Conservation (phyloP, 2,888 invertebrate genomes). For the Aphodius granarius region DNA sequence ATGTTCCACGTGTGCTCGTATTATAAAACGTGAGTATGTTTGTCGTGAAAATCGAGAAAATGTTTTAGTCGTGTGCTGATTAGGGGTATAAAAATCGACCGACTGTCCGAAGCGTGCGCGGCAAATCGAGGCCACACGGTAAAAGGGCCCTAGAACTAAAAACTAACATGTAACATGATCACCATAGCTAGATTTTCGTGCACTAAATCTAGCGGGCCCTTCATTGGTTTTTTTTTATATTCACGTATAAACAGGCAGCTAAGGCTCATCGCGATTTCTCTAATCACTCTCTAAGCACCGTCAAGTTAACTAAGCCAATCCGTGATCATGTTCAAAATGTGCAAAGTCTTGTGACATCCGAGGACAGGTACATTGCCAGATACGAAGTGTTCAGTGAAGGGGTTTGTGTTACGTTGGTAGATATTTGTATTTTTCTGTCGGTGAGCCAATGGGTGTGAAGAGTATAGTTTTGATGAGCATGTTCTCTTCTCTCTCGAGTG, state of each 20-base stretch:
- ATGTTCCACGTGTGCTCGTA: too few species aligned
- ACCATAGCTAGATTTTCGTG: slow-evolving; percentile 29
- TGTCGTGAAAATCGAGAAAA: not conserved
- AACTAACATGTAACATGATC: slow-evolving; percentile 30
- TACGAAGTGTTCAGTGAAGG: not conserved
- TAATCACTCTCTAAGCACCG: slow-evolving; percentile 8
- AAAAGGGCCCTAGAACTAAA: not conserved
- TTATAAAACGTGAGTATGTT: not conserved
- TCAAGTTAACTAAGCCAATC: slow-evolving; percentile 5
- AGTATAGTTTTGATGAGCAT: not conserved
- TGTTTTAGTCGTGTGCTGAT: not conserved
- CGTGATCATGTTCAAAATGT: slow-evolving; percentile 20
- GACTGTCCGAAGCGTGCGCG: not conserved
- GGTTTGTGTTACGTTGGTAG: too few species aligned
- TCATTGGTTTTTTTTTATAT: not conserved
- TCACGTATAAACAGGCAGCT: not conserved
- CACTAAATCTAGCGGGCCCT: slow-evolving; percentile 17
- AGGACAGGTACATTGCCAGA: not conserved
- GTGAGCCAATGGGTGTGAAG: slow-evolving; percentile 16
- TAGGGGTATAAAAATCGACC: not conserved
- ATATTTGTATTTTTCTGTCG: slow-evolving; percentile 3
- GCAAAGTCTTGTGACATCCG: not conserved
- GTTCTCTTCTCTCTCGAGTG: not conserved
- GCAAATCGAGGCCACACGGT: not conserved
- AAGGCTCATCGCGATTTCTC: not conserved